Conservation (phyloP, 2,888 invertebrate species). For the Erpobdella octoculata region DNA sequence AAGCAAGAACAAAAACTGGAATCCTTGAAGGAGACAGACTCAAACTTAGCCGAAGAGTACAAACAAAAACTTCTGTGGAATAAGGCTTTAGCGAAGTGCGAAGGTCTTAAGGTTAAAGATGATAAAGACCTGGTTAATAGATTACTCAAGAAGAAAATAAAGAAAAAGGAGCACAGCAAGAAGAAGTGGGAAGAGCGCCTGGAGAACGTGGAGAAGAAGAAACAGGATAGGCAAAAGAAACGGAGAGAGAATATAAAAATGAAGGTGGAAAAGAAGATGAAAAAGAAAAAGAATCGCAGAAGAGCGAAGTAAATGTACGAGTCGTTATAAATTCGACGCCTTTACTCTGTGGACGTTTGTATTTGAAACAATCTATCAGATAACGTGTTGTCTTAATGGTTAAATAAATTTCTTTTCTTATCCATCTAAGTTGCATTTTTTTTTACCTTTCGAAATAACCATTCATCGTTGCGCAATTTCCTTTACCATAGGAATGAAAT, state of each 20-base stretch:
- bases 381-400: no score
- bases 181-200: slow-evolving; percentile 1
- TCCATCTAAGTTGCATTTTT: no score
- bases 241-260: not conserved
- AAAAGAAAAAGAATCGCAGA: not conserved
- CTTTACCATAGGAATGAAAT: no score
- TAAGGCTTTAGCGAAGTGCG: slow-evolving; percentile 3
- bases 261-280: not conserved
- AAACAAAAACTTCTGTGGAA: slow-evolving; percentile 9
- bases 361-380: no score
- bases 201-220: not conserved
- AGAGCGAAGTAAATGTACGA: not conserved
- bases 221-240: not conserved
- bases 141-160: not conserved
- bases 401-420: no score
- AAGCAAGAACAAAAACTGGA: not conserved
- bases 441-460: no score
- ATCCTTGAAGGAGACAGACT: not conserved
- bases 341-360: no score
- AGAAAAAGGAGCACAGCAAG: not conserved
- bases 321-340: no score
- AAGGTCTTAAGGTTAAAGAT: slow-evolving; percentile 9
- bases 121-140: not conserved
- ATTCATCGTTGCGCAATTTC: no score
- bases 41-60: not conserved